Evolutionary conservation across 2,888 invertebrate species (phyloP).

Genomic region (Podabrus alpinus): DNA sequence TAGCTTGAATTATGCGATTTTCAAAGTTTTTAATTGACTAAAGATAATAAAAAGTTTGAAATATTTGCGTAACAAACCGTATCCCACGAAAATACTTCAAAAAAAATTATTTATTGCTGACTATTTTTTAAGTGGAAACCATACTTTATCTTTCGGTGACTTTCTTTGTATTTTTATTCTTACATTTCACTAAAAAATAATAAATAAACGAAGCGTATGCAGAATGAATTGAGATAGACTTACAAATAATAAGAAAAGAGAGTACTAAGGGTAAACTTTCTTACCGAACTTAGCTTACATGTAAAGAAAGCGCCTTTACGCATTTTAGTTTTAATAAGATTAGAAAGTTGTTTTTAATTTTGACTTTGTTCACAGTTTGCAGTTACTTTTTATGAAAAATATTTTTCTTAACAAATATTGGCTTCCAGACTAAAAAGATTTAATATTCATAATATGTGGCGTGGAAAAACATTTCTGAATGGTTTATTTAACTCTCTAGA

Average conservation of each 20-base stretch:
- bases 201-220: conserved; percentile 13
- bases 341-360: conserved; percentile 26
- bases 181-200: conserved; percentile 21
- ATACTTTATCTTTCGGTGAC: conserved; percentile 11
- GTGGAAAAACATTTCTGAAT: not conserved
- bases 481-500: not conserved
- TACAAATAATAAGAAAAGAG: conserved; percentile 19
- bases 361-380: conserved; percentile 19
- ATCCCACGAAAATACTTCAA: not conserved
- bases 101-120: conserved; percentile 16
- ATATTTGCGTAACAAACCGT: conserved; percentile 13
- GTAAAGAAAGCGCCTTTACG: conserved; percentile 18
- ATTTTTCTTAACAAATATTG: not conserved
- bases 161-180: conserved; percentile 20
- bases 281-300: conserved; percentile 22
- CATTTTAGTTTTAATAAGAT: conserved; percentile 27
- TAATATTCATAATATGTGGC: not conserved
- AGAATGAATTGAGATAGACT: conserved; percentile 15
- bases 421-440: not conserved
- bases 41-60: conserved; percentile 23
- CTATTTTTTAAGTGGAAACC: conserved; percentile 11
- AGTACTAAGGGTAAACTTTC: conserved; percentile 17
- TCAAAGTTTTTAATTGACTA: conserved; percentile 26
- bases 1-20: conserved; percentile 37
- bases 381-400: conserved; percentile 13